Base-by-base conservation (phyloP, 2,888 invertebrate genomes). In the Drosophila neonasuta region DNA sequence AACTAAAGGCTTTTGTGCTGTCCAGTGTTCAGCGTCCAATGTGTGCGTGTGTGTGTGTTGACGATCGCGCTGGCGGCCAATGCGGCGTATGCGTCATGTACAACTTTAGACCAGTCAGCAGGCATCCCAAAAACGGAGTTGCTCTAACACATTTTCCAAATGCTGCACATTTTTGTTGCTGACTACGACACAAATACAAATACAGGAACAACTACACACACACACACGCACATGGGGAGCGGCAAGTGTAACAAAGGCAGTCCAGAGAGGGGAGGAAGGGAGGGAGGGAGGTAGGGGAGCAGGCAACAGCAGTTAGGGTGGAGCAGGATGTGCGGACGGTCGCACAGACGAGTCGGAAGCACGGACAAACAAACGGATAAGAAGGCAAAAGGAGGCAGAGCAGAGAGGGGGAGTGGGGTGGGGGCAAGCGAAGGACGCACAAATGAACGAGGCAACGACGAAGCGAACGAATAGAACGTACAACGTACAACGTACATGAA, bases 321-420 rank as follows among this genome's bases (percentile, higher is more conserved):
- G 57, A 68, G 77, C 87, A 86, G 86, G 83, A 87, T 85, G 78
- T 82, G 74, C 86, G 83, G 78, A 82, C 87, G 80, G 87, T 83
- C 83, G 86, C 78, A 86, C 83, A 82, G 86, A 86, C 83, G 80
- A 76, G 71, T 77, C 77, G 86, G 84, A 87, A 80, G 86, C 78
- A 86, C 68, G 86, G 83, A 86, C 87, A 79, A 78, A 80, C 80
- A 83, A 86, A 86, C 87, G 86, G 83, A 83, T 83, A 85, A 86
- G 80, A 81, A 80, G 80, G 63, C 71, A 67, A 69, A 64, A 66
- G 71, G 58, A 56, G 50, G 51, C 11, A 50, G 50, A 20, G 15
- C 41, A 13, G 34, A 1, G 6, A 30, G 17, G 41, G 5, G 24
- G 20, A 20, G 2, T 6, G 24, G 24, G 42, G 13, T 11, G n/a